A percentile compares a stretch with the other conserved stretches of the same genome.
Conservation (phyloP, 2,888 invertebrate species). For the Ectobius pallidus region DNA sequence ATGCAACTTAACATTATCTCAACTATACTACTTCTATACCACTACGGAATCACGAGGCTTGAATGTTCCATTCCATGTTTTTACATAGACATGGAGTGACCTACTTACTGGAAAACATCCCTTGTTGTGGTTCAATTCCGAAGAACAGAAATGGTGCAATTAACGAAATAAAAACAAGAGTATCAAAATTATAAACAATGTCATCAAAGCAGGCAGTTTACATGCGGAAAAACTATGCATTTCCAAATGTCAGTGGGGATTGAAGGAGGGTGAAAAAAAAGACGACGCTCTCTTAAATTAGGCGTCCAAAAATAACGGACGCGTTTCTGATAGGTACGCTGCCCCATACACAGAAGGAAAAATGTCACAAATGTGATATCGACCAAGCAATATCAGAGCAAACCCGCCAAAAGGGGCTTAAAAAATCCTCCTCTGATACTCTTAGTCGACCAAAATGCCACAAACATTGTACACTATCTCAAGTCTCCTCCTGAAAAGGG, state of each 20-base stretch:
- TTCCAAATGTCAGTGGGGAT: constrained; percentile 44
- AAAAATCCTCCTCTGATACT: constrained; percentile 48
- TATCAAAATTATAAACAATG: constrained; percentile 46
- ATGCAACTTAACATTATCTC: constrained; percentile 41
- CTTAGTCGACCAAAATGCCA: constrained; percentile 54
- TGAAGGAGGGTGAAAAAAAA: constrained; percentile 42
- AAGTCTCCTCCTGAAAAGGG: constrained; percentile 54
- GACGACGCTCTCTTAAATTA: constrained; percentile 34
- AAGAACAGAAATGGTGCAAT: constrained; percentile 70
- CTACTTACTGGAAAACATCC: constrained; percentile 79
- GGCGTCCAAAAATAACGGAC: constrained; percentile 42
- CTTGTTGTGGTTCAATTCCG: constrained; percentile 68
- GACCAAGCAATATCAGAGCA: constrained; percentile 42
- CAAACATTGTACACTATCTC: constrained; percentile 45
- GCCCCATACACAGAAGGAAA: constrained; percentile 88
- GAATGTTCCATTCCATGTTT: constrained; percentile 39
- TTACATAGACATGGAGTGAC: constrained; percentile 48
- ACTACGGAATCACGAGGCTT: constrained; percentile 39
- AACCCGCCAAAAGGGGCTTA: constrained; percentile 50
- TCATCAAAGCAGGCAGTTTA: constrained; percentile 45
- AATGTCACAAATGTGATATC: constrained; percentile 70
- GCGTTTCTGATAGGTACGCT: constrained; percentile 63
- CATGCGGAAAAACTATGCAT: constrained; percentile 45
- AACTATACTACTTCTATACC: constrained; percentile 43
- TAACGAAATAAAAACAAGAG: constrained; percentile 60